Conservation (phyloP, 2,888 invertebrate genomes). For the Eurois occulta region DNA sequence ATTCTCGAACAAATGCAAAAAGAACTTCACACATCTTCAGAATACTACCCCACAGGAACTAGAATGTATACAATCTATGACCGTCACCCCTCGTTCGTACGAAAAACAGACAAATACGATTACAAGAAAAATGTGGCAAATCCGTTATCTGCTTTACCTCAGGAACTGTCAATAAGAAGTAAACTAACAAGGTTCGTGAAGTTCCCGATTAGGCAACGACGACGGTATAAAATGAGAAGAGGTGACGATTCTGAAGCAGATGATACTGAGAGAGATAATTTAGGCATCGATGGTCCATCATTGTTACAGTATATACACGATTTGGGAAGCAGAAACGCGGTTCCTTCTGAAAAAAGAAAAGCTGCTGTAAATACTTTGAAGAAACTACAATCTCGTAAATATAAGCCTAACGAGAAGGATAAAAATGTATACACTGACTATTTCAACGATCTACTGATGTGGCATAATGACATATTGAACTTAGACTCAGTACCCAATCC, state of each 20-base stretch:
- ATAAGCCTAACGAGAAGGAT: neutral
- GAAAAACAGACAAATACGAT: neutral
- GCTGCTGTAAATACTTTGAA: neutral
- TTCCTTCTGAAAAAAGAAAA: neutral
- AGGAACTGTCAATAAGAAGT: slow-evolving; percentile 25
- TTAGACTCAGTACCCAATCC: slow-evolving; percentile 63
- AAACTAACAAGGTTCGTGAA: slow-evolving; percentile 50
- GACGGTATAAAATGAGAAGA: neutral
- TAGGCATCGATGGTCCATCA: neutral
- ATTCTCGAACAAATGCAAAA: slow-evolving; percentile 16
- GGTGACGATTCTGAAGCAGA: neutral
- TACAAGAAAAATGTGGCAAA: neutral
- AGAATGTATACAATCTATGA: slow-evolving; percentile 16
- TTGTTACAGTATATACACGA: neutral
- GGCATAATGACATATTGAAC: slow-evolving; percentile 76
- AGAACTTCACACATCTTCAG: neutral
- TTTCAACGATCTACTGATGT: slow-evolving; percentile 75
- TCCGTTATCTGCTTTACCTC: neutral
- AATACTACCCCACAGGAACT: neutral
- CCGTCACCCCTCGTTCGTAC: neutral
- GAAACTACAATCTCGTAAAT: neutral
- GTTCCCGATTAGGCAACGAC: slow-evolving; percentile 30
- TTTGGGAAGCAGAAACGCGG: neutral
- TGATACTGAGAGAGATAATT: neutral
- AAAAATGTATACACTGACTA: slow-evolving; percentile 64